These are phyloP conservation scores for Tridacna gigas DNA, from an alignment of 2,888 invertebrate species.

Conservation along the genomic window DNA sequence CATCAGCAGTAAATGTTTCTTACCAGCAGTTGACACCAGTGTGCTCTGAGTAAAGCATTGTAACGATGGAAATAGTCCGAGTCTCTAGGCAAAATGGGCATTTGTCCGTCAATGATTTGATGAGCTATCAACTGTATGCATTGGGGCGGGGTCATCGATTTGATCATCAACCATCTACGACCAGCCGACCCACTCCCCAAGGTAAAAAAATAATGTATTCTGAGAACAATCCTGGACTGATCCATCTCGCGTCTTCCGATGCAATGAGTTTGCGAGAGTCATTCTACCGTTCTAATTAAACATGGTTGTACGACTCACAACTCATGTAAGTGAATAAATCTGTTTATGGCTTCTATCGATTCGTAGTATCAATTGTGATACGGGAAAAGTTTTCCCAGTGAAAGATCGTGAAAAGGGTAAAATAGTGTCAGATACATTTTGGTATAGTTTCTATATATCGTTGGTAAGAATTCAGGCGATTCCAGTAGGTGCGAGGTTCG, in stretches of 20 bases:
- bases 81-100: conserved; percentile 1
- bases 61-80: conserved; percentile 7
- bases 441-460: background rate
- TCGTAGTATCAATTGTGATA: background rate
- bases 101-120: background rate
- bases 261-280: background rate
- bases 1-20: too few relatives aligned
- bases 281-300: background rate
- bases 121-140: background rate
- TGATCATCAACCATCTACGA: background rate
- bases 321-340: too few relatives aligned
- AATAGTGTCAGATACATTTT: background rate
- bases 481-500: conserved; percentile 28
- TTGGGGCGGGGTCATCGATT: background rate
- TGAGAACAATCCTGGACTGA: background rate
- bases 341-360: background rate
- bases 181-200: background rate
- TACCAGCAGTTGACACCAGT: too few relatives aligned
- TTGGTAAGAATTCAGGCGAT: background rate
- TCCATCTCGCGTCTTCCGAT: background rate
- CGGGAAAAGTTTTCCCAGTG: too few relatives aligned
- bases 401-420: too few relatives aligned
- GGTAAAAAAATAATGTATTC: background rate
- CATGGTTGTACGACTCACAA: background rate
- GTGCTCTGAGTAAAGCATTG: background rate